Base-by-base conservation (phyloP, 2,113 vertebrate genomes). In the Pelvicachromis taeniatus region DNA sequence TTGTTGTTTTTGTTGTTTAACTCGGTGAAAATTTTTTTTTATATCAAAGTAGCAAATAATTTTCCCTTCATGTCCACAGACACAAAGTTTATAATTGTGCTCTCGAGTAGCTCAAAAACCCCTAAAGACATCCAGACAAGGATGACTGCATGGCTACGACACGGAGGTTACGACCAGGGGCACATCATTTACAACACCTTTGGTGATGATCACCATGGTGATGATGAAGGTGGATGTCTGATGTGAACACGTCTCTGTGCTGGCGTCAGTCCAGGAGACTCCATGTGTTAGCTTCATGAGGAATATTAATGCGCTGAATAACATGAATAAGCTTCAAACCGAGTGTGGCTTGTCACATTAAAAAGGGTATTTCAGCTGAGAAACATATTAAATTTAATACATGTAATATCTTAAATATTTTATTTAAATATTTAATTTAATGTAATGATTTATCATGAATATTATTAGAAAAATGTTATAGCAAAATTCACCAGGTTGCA, bases 181-280 rank as follows among this genome's bases (percentile, higher is more conserved):
- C 19, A 13, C 61, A 53, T 40, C 82, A 35, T 19, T 56, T 35
- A 13, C 48, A 12, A n/a, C 63, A 29, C 17, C 35, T 31, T 31
- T 75, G 79, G 48, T 29, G 55, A 54, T 45, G 48, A 4, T n/a
- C 52, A 11, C 33, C 52, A 6, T 17, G 9, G 23, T 2, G 4
- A 4, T 12, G 63, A 45, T 26, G 31, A 23, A 52, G 65, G 77
- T 16, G 16, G n/a, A n/a, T n/a, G 48, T 80, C 35, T 83, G 85
- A 33, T 19, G 13, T 65, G 77, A 26, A 38, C 55, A 63, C 2
- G 21, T 54, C 16, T 77, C 65, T 77, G 38, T 73, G 81, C 16
- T 83, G 85, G 83, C 80, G 38, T 86, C 85, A 78, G 85, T 59
- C 59, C 2, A 65, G 35, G 82, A 89, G 84, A 85, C 70, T 3